phyloP scores from a whole-genome alignment of 2,113 vertebrate genomes.

The Sisor rabdophorus region DNA sequence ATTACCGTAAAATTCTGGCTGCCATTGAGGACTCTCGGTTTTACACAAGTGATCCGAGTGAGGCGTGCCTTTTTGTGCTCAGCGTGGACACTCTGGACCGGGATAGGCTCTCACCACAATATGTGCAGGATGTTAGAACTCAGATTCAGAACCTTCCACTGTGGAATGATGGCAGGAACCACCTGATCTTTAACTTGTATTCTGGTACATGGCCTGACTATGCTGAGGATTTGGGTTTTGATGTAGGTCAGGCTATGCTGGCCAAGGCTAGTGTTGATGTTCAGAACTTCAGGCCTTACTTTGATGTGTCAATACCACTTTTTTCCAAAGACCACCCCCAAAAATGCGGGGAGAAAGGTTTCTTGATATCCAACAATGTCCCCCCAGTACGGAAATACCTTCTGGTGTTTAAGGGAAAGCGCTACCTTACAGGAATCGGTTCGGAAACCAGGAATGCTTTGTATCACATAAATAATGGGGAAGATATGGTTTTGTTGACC shows the following conservation, averaged over 20 bases:
- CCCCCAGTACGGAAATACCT: constrained; percentile 71
- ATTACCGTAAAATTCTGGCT: constrained; percentile 73
- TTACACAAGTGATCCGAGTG: constrained; percentile 65
- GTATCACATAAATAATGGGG: constrained; percentile 75
- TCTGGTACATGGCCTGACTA: constrained; percentile 78
- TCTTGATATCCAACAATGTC: constrained; percentile 60
- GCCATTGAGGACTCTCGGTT: constrained; percentile 72
- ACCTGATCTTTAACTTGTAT: constrained; percentile 77
- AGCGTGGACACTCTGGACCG: constrained; percentile 75
- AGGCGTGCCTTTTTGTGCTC: constrained; percentile 71
- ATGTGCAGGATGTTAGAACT: constrained; percentile 65
- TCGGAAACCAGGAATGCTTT: constrained; percentile 78
- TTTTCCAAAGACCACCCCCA: constrained; percentile 76
- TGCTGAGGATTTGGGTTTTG: constrained; percentile 75
- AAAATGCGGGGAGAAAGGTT: constrained; percentile 64
- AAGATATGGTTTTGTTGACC: constrained; percentile 74
- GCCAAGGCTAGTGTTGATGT: constrained; percentile 73
- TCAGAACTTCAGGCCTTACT: constrained; percentile 71
- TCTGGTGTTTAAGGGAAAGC: constrained; percentile 78
- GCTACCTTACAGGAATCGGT: constrained; percentile 76
- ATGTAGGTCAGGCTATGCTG: constrained; percentile 74
- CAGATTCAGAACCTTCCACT: constrained; percentile 70
- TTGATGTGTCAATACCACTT: constrained; percentile 75
- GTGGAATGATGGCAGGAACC: constrained; percentile 75
- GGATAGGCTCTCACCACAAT: constrained; percentile 73